Evolutionary conservation across 1,140 invertebrate species (phyloP).

Genomic region (Brachionus calyciflorus): DNA sequence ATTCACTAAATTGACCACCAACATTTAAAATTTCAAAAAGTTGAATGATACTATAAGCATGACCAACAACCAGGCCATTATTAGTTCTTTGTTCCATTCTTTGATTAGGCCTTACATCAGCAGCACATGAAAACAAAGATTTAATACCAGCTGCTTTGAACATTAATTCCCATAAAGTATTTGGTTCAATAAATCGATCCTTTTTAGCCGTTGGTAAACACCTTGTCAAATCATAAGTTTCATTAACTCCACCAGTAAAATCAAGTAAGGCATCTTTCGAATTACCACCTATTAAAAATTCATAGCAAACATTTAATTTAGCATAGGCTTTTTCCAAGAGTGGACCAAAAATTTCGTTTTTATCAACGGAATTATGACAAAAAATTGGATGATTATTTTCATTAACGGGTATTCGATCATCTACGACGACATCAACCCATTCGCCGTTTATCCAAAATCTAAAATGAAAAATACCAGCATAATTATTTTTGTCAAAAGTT

Average conservation of each 20-base stretch:
- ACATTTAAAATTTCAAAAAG: constrained; percentile 70
- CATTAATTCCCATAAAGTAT: constrained; percentile 28
- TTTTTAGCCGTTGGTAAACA: constrained; percentile 2
- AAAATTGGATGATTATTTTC: neutral
- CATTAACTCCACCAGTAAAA: constrained; percentile 56
- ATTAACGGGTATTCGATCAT: constrained; percentile 60
- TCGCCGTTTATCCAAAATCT: constrained; percentile 63
- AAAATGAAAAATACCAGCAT: constrained; percentile 58
- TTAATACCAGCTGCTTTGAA: constrained; percentile 23
- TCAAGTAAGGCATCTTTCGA: constrained; percentile 56
- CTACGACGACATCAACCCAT: constrained; percentile 62
- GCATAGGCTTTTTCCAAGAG: constrained; percentile 64
- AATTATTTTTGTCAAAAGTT: constrained; percentile 37
- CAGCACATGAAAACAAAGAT: constrained; percentile 6
- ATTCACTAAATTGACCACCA: constrained; percentile 1
- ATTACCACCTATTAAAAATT: constrained; percentile 54
- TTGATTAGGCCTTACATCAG: constrained; percentile 17
- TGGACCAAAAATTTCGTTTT: constrained; percentile 63
- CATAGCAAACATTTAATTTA: constrained; percentile 58
- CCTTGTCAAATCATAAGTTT: constrained; percentile 56
- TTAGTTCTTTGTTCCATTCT: constrained; percentile 47
- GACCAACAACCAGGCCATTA: constrained; percentile 63
- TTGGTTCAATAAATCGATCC: neutral
- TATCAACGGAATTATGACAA: constrained; percentile 30
- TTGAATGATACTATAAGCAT: constrained; percentile 64